A percentile compares a stretch with the other conserved stretches of the same genome.
These are phyloP conservation scores for Aelia acuminata DNA, from an alignment of 2,888 invertebrate species.

Conservation along the genomic window DNA sequence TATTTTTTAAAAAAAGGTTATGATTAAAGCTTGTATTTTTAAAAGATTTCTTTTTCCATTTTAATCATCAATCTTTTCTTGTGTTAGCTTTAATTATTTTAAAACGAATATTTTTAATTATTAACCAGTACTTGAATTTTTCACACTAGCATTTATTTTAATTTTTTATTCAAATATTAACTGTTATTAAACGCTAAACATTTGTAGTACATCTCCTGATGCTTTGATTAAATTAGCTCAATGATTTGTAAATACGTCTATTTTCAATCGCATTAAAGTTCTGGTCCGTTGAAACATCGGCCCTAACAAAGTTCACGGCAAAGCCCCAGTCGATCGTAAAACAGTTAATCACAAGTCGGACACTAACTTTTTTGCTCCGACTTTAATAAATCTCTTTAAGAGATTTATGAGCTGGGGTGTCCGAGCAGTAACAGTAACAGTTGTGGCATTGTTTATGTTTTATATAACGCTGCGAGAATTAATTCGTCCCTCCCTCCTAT, in stretches of 20 bases:
- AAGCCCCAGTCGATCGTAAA: conserved; percentile 21
- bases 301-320: conserved; percentile 8
- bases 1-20: too few species aligned
- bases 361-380: neutral
- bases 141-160: too few species aligned
- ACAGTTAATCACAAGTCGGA: conserved; percentile 35
- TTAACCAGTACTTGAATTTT: too few species aligned
- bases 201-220: neutral
- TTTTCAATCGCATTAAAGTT: conserved; percentile 23
- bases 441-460: conserved; percentile 18
- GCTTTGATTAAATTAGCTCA: neutral
- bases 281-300: neutral
- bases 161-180: too few species aligned
- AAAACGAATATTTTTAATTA: too few species aligned
- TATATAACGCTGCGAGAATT: neutral
- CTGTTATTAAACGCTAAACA: too few species aligned
- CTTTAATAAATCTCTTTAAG: neutral
- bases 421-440: conserved; percentile 11
- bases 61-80: too few species aligned
- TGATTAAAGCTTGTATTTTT: too few species aligned
- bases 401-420: conserved; percentile 18
- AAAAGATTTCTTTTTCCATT: too few species aligned
- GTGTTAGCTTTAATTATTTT: too few species aligned
- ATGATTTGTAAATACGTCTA: neutral
- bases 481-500: neutral